Conservation (phyloP, 2,797 vertebrate genomes). For the Smutsia temminckii region DNA sequence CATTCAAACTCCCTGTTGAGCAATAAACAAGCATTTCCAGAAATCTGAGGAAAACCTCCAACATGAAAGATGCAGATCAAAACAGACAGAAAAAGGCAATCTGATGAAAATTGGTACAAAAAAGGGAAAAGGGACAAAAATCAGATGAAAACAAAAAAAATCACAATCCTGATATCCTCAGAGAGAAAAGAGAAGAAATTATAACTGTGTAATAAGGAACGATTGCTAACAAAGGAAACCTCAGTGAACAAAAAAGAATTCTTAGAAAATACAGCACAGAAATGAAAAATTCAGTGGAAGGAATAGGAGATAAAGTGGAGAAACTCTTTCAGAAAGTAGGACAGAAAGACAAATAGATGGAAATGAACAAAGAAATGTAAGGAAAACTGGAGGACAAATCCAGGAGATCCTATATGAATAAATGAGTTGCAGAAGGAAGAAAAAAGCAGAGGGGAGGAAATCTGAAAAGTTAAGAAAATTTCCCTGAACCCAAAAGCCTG, state of each 20-base stretch:
- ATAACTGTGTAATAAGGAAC: background rate
- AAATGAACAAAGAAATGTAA: background rate
- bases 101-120: background rate
- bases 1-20: background rate
- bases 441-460: background rate
- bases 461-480: background rate
- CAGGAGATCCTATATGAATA: background rate
- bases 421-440: background rate
- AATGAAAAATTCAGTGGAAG: background rate
- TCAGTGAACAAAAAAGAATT: background rate
- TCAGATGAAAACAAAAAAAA: background rate
- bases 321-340: background rate
- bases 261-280: background rate
- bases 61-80: background rate
- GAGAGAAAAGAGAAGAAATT: slow-evolving; percentile 1
- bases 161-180: background rate
- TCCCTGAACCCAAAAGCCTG: background rate
- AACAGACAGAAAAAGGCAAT: background rate
- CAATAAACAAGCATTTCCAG: background rate
- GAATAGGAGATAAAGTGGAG: background rate
- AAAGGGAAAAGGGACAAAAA: background rate
- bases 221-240: background rate
- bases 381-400: background rate
- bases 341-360: background rate
- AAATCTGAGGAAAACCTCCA: background rate